Evolutionary conservation across 2,797 vertebrate species (phyloP), one percentile per base, ranked within the genome.

Genomic region (Taenioides sp.): DNA sequence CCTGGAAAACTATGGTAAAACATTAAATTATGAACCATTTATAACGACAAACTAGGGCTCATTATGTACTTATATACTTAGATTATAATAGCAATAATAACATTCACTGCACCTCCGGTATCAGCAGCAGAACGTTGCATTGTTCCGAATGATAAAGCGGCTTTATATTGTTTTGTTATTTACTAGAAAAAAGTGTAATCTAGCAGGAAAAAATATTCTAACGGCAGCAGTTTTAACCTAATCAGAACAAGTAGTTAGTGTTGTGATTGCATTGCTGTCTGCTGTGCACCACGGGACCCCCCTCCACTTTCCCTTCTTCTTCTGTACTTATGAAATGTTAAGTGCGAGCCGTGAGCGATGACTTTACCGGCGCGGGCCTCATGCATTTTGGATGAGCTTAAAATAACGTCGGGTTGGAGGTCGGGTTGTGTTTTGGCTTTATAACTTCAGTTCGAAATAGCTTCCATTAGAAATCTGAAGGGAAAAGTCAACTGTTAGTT

Each of bases 381-480:
- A 65, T 65, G 11, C 22, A 65, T 65, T 65, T 65, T 65, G 22
- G 16, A 65, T 65, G 63, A 49, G 63, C 50, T 50, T 50, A 49
- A 49, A 65, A 65, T 65, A 65, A 65, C 63, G 49, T 49, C 7
- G 23, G 63, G 63, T 47, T 50, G n/a, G 63, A 65, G 43, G 63
- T 65, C 23, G 23, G 43, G 7, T 23, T 28, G 43, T 65, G 43
- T 65, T 65, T 50, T 23, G 23, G 34, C 23, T 63, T 63, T 65
- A 49, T 49, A 50, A 27, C 63, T 65, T 49, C 61, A 7, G 37
- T 16, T 64, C 6, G 7, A 65, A 47, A 65, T 65, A 27, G 22
- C 40, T 49, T 65, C 63, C 63, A 47, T 49, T 65, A 49, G 43
- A 28, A 65, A 49, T 25, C 40, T 25, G 43, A 65, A 65, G 63